Base-by-base conservation (phyloP, 2,113 vertebrate species). In the Mesembrinibis cayennensis region DNA sequence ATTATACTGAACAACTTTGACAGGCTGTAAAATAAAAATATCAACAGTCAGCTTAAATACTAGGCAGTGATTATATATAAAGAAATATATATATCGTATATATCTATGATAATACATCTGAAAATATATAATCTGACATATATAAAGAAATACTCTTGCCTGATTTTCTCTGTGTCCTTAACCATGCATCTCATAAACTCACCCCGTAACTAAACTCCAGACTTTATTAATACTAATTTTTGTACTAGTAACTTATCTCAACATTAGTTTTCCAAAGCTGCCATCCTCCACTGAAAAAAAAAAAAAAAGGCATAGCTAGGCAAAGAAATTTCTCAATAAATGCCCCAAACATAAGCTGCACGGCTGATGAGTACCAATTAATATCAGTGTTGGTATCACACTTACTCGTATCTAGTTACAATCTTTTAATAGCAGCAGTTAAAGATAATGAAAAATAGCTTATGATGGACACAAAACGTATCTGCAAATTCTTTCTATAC, bases 1-100 rank as follows among this genome's bases (percentile, higher is more conserved):
- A 96, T 99, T 99, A 96, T 99, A 99, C 85, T 99, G 99, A 79
- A 99, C 99, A 91, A 99, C 99, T 98, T 97, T 99, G 97, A 99
- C 71, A 50, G 99, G 98, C 99, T 99, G 97, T 25, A 95, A 97
- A 67, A 70, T 34, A 94, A 98, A 83, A 94, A 86, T 5, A 90
- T 0, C 21, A 69, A 36, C 9, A 66, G 25, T 66, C 53, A 94
- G 27, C 59, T 85, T 95, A 55, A 67, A 71, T 36, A 38, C 7
- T 26, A 65, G 44, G 22, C 19, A 83, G 10, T 26, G 13, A 36
- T 66, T 25, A 21, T 9, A 29, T 4, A 40, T 5, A 7, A 50
- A 67, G 2, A 62, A 14, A n/a, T 12, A n/a, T 3, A 36, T 10
- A 9, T 1, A 29, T 2, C 3, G 34, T 9, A 52, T 2, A 45